Evolutionary conservation across 2,888 invertebrate species (phyloP), one percentile per base, ranked within the genome.

Genomic region (Pseudoips prasinana): DNA sequence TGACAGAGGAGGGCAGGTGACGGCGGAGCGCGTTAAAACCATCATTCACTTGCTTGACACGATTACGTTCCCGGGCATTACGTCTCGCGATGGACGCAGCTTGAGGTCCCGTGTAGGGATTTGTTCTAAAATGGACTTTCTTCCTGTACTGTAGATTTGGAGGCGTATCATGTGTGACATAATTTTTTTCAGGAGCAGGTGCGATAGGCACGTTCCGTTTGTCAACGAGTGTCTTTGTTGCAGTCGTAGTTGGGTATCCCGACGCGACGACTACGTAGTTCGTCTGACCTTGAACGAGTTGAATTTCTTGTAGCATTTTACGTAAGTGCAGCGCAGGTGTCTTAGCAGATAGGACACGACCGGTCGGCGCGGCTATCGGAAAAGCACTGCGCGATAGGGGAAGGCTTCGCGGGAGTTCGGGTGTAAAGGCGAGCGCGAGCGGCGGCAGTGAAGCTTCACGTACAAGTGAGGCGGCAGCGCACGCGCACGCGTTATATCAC

Each of bases 41-140:
- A 74, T 96, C 96, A 86, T 97, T 97, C 69, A 96, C 96, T 91
- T 97, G 97, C 78, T 97, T 97, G 41, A 98, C 98, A 50, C 98
- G 93, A 75, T 98, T 98, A 48, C 98, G 90, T 84, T 98, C 98
- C 7, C 98, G 91, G 9, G 98, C 98, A 83, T 98, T 98, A 55
- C 98, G 91, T 34, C 97, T 89, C 0, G 96, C 96, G 23, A 97
- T 97, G 1, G 96, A 95, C 3, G 94, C 95, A 42, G 95, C 93
- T 65, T 95, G 96, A 53, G 94, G 92, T 52, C 91, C 91, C 0
- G 92, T 87, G 59, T 87, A 87, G 14, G 87, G 86, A 33, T 91
- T 90, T 1, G 92, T 92, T 51, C 90, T 90, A 63, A 93, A 93
- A 71, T 93, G 94, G 63, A 94, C 93, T 78, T 94, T 93, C 59